These are phyloP conservation scores for Corythornis vintsioides DNA, from an alignment of 2,113 vertebrate species.

Conservation along the genomic window DNA sequence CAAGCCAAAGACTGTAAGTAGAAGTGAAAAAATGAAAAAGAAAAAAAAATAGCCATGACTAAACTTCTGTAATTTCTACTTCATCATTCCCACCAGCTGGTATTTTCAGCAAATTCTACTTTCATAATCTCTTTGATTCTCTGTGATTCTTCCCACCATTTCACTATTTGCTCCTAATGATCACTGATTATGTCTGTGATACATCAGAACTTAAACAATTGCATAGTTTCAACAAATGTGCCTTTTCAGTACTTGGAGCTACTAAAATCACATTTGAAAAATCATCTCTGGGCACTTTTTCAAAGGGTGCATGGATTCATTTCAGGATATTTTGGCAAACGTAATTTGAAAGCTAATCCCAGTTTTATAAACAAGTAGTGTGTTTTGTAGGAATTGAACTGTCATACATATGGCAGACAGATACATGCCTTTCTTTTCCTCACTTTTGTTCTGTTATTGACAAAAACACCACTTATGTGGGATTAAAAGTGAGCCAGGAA, in stretches of 20 bases:
- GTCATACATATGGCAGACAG: neutral
- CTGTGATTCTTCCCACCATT: neutral
- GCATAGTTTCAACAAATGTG: neutral
- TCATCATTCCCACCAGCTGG: neutral
- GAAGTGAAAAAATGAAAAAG: neutral
- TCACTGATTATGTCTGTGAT: neutral
- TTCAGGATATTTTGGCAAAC: slow-evolving; percentile 18
- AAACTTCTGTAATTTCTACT: neutral
- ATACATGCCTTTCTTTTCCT: neutral
- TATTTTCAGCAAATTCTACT: neutral
- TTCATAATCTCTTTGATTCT: neutral
- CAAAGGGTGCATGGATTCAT: neutral
- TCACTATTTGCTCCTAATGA: neutral
- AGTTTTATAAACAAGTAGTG: neutral
- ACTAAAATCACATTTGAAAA: neutral
- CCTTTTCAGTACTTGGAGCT: neutral
- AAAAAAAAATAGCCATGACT: neutral
- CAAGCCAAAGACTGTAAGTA: neutral
- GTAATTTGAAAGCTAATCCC: neutral
- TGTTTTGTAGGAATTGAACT: neutral
- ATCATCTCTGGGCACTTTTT: neutral
- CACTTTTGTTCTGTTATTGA: neutral
- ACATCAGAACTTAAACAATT: neutral
- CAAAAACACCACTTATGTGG: neutral
- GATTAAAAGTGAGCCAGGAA: neutral